phyloP scores from a whole-genome alignment of 2,888 invertebrate species.

The Norana najaformis region DNA sequence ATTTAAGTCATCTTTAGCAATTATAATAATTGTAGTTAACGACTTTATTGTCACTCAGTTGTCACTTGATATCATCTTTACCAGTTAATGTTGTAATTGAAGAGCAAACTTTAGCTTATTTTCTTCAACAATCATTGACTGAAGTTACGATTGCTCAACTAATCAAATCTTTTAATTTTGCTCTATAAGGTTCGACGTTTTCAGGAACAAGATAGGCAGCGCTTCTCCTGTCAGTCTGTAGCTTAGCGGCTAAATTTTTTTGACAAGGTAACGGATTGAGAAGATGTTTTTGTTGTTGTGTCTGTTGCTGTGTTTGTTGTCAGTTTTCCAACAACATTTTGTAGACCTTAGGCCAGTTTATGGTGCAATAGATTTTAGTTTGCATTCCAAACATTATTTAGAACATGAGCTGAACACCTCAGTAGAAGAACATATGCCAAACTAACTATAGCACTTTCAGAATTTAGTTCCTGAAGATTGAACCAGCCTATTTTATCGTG shows the following conservation, averaged over 20 bases:
- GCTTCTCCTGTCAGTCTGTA: conserved; percentile 6
- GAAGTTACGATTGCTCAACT: neutral
- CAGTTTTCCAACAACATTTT: neutral
- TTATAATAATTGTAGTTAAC: no score
- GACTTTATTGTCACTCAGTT: no score
- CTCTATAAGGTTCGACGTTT: conserved; percentile 16
- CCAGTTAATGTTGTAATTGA: neutral
- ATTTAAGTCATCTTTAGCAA: neutral
- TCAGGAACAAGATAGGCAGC: neutral
- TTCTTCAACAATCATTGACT: neutral
- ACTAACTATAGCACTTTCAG: neutral
- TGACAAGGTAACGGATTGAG: neutral
- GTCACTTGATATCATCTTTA: no score
- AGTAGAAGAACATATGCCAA: neutral
- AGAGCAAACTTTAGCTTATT: neutral
- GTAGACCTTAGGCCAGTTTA: neutral
- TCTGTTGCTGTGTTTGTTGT: neutral
- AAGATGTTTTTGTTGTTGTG: neutral
- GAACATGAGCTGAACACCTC: neutral
- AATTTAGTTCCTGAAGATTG: neutral
- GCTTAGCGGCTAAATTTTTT: neutral
- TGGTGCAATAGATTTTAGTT: neutral
- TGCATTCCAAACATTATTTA: neutral
- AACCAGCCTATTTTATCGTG: no score
- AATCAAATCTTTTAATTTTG: conserved; percentile 16